phyloP scores from a whole-genome alignment of 37 sponge, comb jelly and placozoan species.

The Halichondria panicea region DNA sequence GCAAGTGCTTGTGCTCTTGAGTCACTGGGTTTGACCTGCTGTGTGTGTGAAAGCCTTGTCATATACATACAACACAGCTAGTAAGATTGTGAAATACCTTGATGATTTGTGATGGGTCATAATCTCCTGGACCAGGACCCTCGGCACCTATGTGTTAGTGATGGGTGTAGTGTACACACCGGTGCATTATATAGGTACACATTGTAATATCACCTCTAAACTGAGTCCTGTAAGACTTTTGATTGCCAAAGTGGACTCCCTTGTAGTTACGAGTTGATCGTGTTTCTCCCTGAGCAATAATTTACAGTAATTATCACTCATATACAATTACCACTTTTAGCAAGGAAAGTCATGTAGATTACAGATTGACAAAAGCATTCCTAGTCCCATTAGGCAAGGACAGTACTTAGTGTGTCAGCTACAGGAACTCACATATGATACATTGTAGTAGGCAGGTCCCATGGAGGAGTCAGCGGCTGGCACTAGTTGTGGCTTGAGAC shows the following conservation, averaged over 20 bases:
- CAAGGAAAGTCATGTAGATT: background rate
- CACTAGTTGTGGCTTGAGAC: slow-evolving; percentile 69
- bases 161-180: slow-evolving; percentile 1
- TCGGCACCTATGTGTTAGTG: no score
- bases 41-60: no score
- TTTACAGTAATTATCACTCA: background rate
- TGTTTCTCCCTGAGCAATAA: slow-evolving; percentile 55
- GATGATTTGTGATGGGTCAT: slow-evolving; percentile 36
- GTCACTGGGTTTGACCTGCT: background rate
- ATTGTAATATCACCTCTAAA: slow-evolving; percentile 56
- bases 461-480: slow-evolving; percentile 74
- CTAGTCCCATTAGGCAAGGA: background rate
- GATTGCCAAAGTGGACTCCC: slow-evolving; percentile 81
- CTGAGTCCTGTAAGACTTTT: slow-evolving; percentile 52
- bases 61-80: background rate
- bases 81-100: background rate
- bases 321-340: background rate
- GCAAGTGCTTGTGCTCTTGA: background rate
- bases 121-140: slow-evolving; percentile 88
- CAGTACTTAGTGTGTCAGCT: background rate
- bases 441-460: slow-evolving; percentile 95
- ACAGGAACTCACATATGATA: slow-evolving; percentile 39
- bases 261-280: slow-evolving; percentile 74
- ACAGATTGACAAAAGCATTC: slow-evolving; percentile 5
- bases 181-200: background rate